Percentiles rank a stretch among this genome's conserved stretches.
Conservation (phyloP, 2,797 vertebrate species). For the Saxicola maurus region DNA sequence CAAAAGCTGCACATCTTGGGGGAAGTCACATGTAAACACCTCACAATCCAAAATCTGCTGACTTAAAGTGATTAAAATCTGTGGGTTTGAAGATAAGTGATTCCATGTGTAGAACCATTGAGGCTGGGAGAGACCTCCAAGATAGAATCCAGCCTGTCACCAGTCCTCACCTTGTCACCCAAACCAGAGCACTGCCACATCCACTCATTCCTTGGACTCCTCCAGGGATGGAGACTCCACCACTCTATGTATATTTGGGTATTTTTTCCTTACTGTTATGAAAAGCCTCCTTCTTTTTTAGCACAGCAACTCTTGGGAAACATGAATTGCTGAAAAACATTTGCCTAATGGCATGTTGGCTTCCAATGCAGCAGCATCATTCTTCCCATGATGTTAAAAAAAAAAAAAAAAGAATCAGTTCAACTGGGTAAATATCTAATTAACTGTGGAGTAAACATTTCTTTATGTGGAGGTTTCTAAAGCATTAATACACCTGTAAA, state of each 20-base stretch:
- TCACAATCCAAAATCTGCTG: neutral
- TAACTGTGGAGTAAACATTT: neutral
- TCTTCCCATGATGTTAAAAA: neutral
- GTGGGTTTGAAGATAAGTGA: neutral
- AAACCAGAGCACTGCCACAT: neutral
- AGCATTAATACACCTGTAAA: neutral
- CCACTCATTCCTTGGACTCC: neutral
- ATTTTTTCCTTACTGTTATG: neutral
- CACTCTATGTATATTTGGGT: neutral
- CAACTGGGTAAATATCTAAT: neutral
- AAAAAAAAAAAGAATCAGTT: neutral
- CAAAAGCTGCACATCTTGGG: neutral
- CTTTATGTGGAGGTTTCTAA: neutral
- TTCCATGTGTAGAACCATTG: rapidly evolving
- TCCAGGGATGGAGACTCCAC: neutral
- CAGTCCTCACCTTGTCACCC: neutral
- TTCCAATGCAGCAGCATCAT: neutral
- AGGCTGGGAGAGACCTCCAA: neutral
- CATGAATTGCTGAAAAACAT: neutral
- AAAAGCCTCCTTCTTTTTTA: neutral
- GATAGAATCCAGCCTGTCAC: neutral
- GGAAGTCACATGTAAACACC: neutral
- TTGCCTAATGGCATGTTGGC: neutral
- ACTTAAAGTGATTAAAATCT: neutral
- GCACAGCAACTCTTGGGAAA: neutral